Conservation (phyloP, 2,888 invertebrate species). For the Drosophila macrospina region DNA sequence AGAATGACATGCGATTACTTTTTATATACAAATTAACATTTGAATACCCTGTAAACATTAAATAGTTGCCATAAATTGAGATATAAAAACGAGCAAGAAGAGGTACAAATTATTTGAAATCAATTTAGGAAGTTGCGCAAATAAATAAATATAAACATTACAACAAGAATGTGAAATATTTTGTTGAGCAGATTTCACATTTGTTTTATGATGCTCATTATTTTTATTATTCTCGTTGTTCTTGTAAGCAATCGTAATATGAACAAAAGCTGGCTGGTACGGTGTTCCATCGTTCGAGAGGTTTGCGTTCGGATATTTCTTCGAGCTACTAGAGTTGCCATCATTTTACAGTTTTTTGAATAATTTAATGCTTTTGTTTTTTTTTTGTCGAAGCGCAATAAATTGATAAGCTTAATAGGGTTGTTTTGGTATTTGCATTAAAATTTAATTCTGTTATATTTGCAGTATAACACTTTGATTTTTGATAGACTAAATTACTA, state of each 20-base stretch:
- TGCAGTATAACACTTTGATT: background rate
- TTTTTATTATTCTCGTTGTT: background rate
- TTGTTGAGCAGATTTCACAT: slow-evolving; percentile 6
- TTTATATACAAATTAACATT: background rate
- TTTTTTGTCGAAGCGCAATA: no score
- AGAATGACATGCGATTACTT: background rate
- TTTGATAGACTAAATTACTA: no score
- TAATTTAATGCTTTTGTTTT: no score
- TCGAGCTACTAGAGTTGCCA: no score
- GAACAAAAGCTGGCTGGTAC: background rate
- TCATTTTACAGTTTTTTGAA: no score
- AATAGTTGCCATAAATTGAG: background rate
- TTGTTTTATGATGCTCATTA: background rate
- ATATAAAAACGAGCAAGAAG: background rate
- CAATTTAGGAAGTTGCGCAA: slow-evolving; percentile 1
- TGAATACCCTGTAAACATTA: slow-evolving; percentile 6
- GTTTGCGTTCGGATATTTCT: background rate
- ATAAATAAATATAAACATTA: slow-evolving; percentile 9
- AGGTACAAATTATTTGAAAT: background rate
- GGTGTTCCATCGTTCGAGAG: background rate
- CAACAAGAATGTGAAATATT: slow-evolving; percentile 33
- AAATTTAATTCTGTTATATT: no score
- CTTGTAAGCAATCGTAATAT: background rate
- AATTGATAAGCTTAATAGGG: no score
- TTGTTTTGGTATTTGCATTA: no score